phyloP scores from a whole-genome alignment of 2,113 vertebrate genomes.

The Benitochromis conjunctus region DNA sequence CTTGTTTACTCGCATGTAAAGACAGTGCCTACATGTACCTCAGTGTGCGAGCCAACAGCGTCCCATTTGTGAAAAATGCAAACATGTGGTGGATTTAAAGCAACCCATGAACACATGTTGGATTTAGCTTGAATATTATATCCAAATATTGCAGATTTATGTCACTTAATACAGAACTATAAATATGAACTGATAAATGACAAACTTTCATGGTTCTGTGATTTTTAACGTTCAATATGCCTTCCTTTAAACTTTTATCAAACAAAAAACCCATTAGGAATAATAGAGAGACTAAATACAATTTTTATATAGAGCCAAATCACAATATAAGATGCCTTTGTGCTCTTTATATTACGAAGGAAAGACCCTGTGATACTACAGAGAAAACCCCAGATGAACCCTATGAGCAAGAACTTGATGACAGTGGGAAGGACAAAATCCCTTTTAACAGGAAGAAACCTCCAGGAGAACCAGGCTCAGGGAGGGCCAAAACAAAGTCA shows the following conservation, averaged over 20 bases:
- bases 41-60: not conserved
- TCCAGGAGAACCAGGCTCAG: not conserved
- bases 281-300: not conserved
- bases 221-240: not conserved
- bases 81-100: not conserved
- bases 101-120: not conserved
- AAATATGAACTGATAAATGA: not conserved
- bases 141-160: not conserved
- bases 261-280: not conserved
- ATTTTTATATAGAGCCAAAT: not conserved
- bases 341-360: not conserved
- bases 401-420: not conserved
- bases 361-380: not conserved
- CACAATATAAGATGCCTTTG: not conserved
- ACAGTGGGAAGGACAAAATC: not conserved
- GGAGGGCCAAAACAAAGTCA: not conserved
- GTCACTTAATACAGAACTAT: not conserved
- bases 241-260: not conserved
- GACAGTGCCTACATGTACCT: not conserved
- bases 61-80: not conserved
- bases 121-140: not conserved
- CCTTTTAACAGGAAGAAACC: too few relatives aligned
- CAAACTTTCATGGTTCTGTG: accelerated
- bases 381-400: accelerated
- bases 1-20: not conserved